phyloP scores from a whole-genome alignment of 2,888 invertebrate species.

The Limnephilus auricula region DNA sequence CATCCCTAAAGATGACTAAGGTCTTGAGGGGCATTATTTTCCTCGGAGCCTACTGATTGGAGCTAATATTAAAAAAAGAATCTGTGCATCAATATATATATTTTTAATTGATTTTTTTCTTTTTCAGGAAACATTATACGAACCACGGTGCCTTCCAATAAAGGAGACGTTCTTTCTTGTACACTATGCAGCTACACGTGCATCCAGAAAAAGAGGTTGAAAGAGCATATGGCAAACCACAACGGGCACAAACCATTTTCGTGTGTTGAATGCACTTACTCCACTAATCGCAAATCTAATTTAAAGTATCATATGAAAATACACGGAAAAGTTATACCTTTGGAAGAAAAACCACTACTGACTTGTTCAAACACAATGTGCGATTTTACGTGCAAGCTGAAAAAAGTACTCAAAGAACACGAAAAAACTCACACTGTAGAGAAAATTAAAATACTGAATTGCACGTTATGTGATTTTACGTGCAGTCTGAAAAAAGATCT shows the following conservation, averaged over 20 bases:
- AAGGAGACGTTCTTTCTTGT: background rate
- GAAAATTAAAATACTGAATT: background rate
- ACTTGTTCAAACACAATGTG: background rate
- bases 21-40: too few species aligned
- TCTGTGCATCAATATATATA: too few species aligned
- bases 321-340: background rate
- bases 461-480: background rate
- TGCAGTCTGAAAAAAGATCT: background rate
- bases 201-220: background rate
- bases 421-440: background rate
- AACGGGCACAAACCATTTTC: background rate
- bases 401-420: background rate
- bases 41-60: too few species aligned
- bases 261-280: background rate
- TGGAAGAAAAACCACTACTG: background rate
- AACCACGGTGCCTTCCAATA: background rate
- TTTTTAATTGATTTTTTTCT: background rate
- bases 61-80: too few species aligned
- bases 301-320: background rate
- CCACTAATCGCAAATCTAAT: slow-evolving; percentile 12
- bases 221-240: background rate
- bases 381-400: background rate
- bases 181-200: background rate
- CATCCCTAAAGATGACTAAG: too few species aligned
- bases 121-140: background rate